These are phyloP conservation scores for Conger conger DNA, from an alignment of 2,113 vertebrate species.

Conservation along the genomic window DNA sequence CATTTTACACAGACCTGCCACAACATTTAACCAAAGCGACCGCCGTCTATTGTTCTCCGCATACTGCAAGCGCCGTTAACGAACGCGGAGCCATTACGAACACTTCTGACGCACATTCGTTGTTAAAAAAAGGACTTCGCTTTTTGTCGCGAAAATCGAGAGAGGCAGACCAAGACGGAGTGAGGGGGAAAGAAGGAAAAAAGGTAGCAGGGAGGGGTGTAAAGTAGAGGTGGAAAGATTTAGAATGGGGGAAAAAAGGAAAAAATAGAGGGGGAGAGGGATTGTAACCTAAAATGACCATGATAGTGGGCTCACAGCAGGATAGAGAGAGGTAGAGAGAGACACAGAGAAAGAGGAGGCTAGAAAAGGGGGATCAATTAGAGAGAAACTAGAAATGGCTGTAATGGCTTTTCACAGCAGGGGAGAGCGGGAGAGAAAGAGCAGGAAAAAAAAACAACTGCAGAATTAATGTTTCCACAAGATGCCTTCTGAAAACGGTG, in stretches of 20 bases:
- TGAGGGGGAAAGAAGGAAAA: not conserved
- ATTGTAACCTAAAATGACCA: conserved; percentile 63
- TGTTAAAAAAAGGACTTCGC: not conserved
- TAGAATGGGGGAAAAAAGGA: conserved; percentile 22
- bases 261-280: conserved; percentile 43
- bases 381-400: conserved; percentile 63
- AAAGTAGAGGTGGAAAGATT: conserved; percentile 34
- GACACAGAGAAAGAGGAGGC: conserved; percentile 43
- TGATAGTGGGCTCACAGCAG: conserved; percentile 66
- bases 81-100: not conserved
- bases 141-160: not conserved
- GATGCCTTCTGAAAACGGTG: conserved; percentile 48
- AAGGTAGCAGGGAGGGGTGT: conserved; percentile 31
- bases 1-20: conserved; percentile 19
- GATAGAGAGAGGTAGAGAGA: conserved; percentile 36
- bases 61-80: not conserved
- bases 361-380: conserved; percentile 70
- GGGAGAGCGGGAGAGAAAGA: conserved; percentile 45
- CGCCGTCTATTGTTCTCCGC: not conserved
- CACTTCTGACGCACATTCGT: not conserved
- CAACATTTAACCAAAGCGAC: not conserved
- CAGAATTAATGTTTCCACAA: conserved; percentile 56
- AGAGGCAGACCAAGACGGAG: conserved; percentile 18
- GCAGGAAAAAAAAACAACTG: conserved; percentile 47
- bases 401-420: conserved; percentile 70